phyloP scores from a whole-genome alignment of 2,888 invertebrate genomes.

The Clostera curtula region DNA sequence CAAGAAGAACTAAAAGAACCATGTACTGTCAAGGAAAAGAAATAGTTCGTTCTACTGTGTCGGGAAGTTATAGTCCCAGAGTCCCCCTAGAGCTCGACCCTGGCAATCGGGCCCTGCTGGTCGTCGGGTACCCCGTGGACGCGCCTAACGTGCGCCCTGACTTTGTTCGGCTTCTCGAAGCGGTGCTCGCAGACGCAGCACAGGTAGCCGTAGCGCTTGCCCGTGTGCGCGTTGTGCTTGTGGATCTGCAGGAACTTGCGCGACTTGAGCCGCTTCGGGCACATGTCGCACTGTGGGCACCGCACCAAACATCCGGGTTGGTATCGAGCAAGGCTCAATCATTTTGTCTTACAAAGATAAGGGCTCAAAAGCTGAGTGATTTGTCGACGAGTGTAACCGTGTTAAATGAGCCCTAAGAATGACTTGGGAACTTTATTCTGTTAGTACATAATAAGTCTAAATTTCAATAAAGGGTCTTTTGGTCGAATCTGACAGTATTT shows the following conservation, averaged over 20 bases:
- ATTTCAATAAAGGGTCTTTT: no score
- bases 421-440: no score
- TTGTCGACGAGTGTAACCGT: no score
- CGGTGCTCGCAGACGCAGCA: conserved; percentile 56
- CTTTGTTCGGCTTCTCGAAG: conserved; percentile 66
- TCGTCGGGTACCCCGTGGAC: conserved; percentile 55
- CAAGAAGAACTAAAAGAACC: no score
- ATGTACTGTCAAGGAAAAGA: no score
- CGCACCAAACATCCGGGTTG: no score
- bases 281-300: conserved; percentile 52
- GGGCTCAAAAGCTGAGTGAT: no score
- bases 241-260: conserved; percentile 65
- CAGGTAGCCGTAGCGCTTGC: conserved; percentile 54
- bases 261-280: conserved; percentile 58
- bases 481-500: no score
- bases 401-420: no score
- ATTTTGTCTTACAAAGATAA: no score
- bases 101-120: conserved; percentile 44
- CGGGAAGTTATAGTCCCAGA: background rate
- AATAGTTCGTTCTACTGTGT: background rate
- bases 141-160: conserved; percentile 52
- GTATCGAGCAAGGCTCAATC: no score
- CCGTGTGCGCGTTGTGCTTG: conserved; percentile 64
- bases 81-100: conserved; percentile 38
- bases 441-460: no score